Evolutionary conservation across 2,113 vertebrate species (phyloP).

Genomic region (Phyllostomus discolor): DNA sequence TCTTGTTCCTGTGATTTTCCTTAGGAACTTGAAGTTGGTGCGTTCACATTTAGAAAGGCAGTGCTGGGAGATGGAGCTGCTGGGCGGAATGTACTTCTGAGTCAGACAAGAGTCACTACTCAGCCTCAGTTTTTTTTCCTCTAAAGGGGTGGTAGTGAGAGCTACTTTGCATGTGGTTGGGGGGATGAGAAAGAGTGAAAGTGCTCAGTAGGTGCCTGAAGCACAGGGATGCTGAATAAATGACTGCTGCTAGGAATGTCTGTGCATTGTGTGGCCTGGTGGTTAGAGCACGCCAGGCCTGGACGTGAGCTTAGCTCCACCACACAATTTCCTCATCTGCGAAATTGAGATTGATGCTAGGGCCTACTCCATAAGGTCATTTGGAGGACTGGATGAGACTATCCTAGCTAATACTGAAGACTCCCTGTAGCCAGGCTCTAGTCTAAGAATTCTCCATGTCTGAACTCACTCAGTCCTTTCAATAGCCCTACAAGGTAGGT

Average conservation of each 20-base stretch:
- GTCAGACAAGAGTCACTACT: not conserved
- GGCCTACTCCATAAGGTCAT: not conserved
- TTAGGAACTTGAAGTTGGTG: constrained; percentile 4
- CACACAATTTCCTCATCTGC: not conserved
- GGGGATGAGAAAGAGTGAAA: not conserved
- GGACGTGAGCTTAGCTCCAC: not conserved
- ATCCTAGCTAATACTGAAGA: not conserved
- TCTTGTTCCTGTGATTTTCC: constrained; percentile 4
- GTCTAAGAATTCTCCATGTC: not conserved
- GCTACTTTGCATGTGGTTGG: not conserved
- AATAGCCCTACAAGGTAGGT: not conserved
- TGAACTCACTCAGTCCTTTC: not conserved
- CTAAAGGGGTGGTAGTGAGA: not conserved
- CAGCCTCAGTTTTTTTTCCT: not conserved
- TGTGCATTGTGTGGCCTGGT: not conserved
- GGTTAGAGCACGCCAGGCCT: not conserved
- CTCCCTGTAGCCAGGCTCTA: not conserved
- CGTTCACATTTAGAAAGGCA: not conserved
- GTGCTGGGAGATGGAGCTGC: not conserved
- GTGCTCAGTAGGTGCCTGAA: not conserved
- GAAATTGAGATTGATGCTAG: not conserved
- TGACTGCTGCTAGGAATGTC: not conserved
- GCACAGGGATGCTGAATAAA: not conserved
- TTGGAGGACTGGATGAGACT: not conserved
- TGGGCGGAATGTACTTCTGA: not conserved